Evolutionary conservation across 1,140 invertebrate genomes (phyloP), one percentile per base, ranked within the genome.

Genomic region (Zophobas atratus): DNA sequence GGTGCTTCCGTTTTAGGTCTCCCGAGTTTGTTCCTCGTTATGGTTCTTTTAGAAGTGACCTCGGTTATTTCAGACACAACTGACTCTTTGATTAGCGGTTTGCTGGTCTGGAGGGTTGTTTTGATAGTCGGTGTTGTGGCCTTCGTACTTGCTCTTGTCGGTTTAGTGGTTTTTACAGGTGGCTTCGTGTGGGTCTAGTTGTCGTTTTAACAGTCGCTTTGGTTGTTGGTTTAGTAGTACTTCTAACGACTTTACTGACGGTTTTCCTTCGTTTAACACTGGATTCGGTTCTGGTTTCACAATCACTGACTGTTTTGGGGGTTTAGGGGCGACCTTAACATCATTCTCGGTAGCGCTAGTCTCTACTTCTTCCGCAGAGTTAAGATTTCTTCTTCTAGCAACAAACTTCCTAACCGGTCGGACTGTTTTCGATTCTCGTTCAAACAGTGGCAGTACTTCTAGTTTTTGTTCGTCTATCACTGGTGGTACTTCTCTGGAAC

Each of bases 381-480:
- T 78, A n/a, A 71, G 8, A 43, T 56, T 71, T 20, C 41, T 34
- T 43, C 70, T 35, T 56, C 48, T 75, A 32, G 73, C 32, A 57
- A 41, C 35, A 6, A n/a, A 6, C n/a, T 70, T 67, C 46, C 39
- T 33, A 1, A 32, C n/a, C 5, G 36, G 75, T 38, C 1, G n/a
- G 36, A 82, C 72, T 33, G 77, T 77, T 79, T 81, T 84, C 1
- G 78, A 38, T 76, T 85, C 84, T 4, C 73, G 78, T 79, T 85
- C 84, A 73, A 85, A 85, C 39, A 85, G 74, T 1, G 84, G 84
- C 39, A 85, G 71, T 1, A 85, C 84, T 79, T 85, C 84, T 38
- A 85, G 63, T 76, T 84, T 83, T 32, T 80, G 73, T 77, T 85
- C 84, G 36, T 85, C 82, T 34, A 85, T 79, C 5, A 77, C 75